phyloP scores from a whole-genome alignment of 1,140 invertebrate genomes.

The Arion vulgaris region DNA sequence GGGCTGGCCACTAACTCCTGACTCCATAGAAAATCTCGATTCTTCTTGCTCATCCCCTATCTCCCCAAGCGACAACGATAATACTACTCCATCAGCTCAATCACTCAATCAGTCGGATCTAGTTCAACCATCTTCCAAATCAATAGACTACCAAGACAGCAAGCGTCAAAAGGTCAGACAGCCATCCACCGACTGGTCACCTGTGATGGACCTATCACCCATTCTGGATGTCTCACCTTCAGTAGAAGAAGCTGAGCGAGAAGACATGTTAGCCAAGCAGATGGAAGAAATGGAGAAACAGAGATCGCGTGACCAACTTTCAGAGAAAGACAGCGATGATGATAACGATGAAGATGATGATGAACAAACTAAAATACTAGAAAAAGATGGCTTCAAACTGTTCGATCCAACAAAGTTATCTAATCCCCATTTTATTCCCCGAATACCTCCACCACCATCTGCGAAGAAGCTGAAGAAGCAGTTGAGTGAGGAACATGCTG shows the following conservation, averaged over 20 bases:
- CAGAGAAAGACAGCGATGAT: conserved; percentile 39
- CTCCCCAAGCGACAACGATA: conserved; percentile 62
- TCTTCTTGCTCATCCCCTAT: conserved; percentile 55
- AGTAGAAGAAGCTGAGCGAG: conserved; percentile 74
- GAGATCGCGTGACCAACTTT: conserved; percentile 51
- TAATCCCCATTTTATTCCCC: not conserved
- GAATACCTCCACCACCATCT: conserved; percentile 9
- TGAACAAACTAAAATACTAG: too few species aligned
- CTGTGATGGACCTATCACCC: conserved; percentile 74
- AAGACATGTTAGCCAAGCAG: conserved; percentile 71
- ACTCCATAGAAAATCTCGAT: conserved; percentile 52
- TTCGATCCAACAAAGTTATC: not conserved
- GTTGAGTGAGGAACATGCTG: conserved; percentile 23
- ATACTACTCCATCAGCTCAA: conserved; percentile 43
- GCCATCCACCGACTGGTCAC: conserved; percentile 73
- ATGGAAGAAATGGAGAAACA: conserved; percentile 57
- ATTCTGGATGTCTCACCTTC: conserved; percentile 75
- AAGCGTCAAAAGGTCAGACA: conserved; percentile 69
- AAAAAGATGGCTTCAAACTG: too few species aligned
- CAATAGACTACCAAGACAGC: conserved; percentile 69
- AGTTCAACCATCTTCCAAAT: conserved; percentile 66
- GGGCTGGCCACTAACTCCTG: conserved; percentile 53
- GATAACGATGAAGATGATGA: conserved; percentile 41
- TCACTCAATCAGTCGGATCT: conserved; percentile 60
- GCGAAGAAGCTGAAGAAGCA: conserved; percentile 4